These are phyloP conservation scores for Lepidocolaptes lacrymiger DNA, from an alignment of 2,797 vertebrate species.

Conservation along the genomic window DNA sequence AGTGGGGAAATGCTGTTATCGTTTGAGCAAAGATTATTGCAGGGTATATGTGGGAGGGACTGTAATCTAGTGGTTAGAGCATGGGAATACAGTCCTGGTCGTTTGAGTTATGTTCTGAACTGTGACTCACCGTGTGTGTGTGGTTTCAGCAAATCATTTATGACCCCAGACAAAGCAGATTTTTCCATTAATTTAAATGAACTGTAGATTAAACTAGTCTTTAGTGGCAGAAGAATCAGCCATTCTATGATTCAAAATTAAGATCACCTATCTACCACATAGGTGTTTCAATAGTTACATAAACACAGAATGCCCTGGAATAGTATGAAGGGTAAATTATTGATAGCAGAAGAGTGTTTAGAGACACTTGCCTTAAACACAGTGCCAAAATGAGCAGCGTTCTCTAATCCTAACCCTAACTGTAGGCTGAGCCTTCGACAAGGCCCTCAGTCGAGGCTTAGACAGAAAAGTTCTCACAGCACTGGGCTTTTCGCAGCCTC, in stretches of 20 bases:
- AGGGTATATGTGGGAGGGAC: constrained; percentile 53
- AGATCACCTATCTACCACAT: not conserved
- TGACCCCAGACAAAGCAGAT: constrained; percentile 36
- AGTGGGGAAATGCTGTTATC: constrained; percentile 54
- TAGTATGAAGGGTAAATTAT: not conserved
- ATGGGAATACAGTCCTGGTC: constrained; percentile 44
- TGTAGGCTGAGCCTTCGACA: not conserved
- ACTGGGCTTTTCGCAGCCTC: fast-evolving
- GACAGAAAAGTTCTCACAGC: not conserved
- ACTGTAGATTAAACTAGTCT: constrained; percentile 14
- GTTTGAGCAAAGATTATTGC: constrained; percentile 46
- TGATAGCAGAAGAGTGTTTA: not conserved
- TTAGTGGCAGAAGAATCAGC: not conserved
- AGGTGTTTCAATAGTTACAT: constrained; percentile 10
- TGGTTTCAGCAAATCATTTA: constrained; percentile 53
- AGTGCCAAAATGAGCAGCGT: not conserved
- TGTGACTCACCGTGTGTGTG: constrained; percentile 14
- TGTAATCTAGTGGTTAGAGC: constrained; percentile 44
- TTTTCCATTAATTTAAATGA: constrained; percentile 46
- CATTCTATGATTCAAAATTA: not conserved
- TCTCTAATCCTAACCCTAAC: constrained; percentile 10
- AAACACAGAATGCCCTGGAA: not conserved
- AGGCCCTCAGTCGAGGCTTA: not conserved
- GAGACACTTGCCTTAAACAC: constrained; percentile 17
- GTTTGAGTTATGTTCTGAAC: constrained; percentile 19